Evolutionary conservation across 2,797 vertebrate species (phyloP).

Genomic region (Aulostomus chinensis): DNA sequence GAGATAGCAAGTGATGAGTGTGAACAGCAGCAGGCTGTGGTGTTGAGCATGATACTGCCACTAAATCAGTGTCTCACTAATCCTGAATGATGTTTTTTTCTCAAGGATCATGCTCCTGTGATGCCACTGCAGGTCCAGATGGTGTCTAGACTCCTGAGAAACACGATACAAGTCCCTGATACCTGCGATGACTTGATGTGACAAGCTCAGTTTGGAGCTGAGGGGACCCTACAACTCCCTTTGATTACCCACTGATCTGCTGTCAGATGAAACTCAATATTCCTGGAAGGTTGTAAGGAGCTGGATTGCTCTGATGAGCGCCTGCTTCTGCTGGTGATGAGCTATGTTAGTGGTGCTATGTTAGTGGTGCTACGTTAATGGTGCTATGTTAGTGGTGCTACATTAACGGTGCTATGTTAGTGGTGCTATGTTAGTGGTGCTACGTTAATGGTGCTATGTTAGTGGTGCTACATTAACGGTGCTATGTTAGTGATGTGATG

Average conservation of each 20-base stretch:
- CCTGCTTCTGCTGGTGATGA: conserved; percentile 39
- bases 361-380: not conserved
- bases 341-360: conserved; percentile 2
- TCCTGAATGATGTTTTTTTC: conserved; percentile 27
- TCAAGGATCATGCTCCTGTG: conserved; percentile 16
- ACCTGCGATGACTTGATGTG: conserved; percentile 34
- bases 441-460: no score
- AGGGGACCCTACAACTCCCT: conserved; percentile 3
- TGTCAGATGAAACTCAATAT: conserved; percentile 33
- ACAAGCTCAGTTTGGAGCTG: not conserved
- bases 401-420: conserved; percentile 7
- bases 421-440: not conserved
- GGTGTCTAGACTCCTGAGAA: conserved; percentile 68
- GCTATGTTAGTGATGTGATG: no score
- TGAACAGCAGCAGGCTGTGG: conserved; percentile 17
- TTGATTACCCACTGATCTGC: conserved; percentile 55
- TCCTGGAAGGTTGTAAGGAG: conserved; percentile 12
- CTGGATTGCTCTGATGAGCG: conserved; percentile 43
- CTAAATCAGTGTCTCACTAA: conserved; percentile 25
- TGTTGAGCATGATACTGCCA: not conserved
- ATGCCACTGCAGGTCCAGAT: conserved; percentile 53
- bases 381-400: conserved; percentile 1
- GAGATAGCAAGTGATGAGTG: conserved; percentile 1
- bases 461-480: no score
- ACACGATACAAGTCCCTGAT: conserved; percentile 38